These are phyloP conservation scores for Hyphantria cunea DNA, from an alignment of 1,140 invertebrate species.

Conservation along the genomic window DNA sequence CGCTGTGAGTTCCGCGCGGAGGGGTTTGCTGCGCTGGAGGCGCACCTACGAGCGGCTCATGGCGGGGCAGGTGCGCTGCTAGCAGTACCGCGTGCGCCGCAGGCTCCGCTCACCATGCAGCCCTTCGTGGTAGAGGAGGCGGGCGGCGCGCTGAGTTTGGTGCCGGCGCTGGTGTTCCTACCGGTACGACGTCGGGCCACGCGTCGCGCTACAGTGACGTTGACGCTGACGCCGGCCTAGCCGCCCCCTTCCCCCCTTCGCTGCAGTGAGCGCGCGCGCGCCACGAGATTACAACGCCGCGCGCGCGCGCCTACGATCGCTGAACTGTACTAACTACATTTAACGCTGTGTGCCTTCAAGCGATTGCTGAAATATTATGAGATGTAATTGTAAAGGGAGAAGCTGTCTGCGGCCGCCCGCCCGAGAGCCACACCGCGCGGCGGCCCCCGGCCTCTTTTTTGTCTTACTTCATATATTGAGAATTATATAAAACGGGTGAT, in stretches of 20 bases:
- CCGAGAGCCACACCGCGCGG: constrained; percentile 63
- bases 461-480: constrained; percentile 81
- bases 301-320: constrained; percentile 55
- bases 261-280: constrained; percentile 43
- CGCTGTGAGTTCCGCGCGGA: constrained; percentile 86
- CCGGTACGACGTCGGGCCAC: constrained; percentile 93
- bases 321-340: constrained; percentile 75
- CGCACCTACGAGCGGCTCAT: constrained; percentile 85
- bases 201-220: constrained; percentile 92
- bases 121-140: constrained; percentile 91
- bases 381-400: constrained; percentile 72
- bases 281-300: constrained; percentile 52
- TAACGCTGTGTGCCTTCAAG: constrained; percentile 81
- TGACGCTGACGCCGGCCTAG: constrained; percentile 95
- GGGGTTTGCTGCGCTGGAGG: constrained; percentile 84
- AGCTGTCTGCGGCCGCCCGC: constrained; percentile 64
- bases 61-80: constrained; percentile 84
- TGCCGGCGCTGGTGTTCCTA: constrained; percentile 95
- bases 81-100: constrained; percentile 85
- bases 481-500: constrained; percentile 80
- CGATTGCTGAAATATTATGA: constrained; percentile 73
- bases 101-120: constrained; percentile 89
- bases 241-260: constrained; percentile 32
- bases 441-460: constrained; percentile 65
- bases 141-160: constrained; percentile 84